A percentile compares a stretch with the other conserved stretches of the same genome.
phyloP scores from a whole-genome alignment of 2,797 vertebrate genomes.

The Ataeniobius toweri region DNA sequence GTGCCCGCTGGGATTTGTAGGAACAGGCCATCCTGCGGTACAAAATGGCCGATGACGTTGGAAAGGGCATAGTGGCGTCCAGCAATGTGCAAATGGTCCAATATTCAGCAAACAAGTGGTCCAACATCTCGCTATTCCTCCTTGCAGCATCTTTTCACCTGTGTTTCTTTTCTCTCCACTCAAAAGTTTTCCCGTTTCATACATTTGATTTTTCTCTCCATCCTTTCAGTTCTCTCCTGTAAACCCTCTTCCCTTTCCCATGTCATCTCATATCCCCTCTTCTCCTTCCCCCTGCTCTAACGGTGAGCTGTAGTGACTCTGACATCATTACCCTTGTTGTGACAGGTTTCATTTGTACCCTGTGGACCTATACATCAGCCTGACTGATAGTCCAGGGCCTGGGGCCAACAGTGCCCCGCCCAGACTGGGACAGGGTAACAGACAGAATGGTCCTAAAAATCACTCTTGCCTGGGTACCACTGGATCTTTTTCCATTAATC shows the following conservation, averaged over 20 bases:
- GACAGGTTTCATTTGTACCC: constrained; percentile 81
- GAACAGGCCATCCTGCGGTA: too few species aligned
- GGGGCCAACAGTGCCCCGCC: constrained; percentile 66
- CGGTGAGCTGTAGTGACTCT: constrained; percentile 77
- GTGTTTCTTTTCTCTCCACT: not conserved
- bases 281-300: constrained; percentile 51
- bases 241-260: constrained; percentile 19
- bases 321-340: constrained; percentile 84
- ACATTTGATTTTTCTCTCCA: not conserved
- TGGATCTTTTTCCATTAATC: constrained; percentile 58
- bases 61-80: too few species aligned
- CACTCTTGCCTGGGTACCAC: constrained; percentile 46
- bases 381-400: constrained; percentile 73
- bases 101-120: too few species aligned
- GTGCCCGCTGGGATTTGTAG: too few species aligned
- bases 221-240: constrained; percentile 16
- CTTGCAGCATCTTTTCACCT: not conserved
- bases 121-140: not conserved
- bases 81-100: too few species aligned
- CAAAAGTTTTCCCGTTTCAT: not conserved
- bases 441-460: constrained; percentile 66
- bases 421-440: constrained; percentile 64
- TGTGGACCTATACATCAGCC: constrained; percentile 78
- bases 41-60: too few species aligned
- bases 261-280: constrained; percentile 35